Evolutionary conservation across 2,888 invertebrate species (phyloP).

Genomic region (Arrhopalites spinosus): DNA sequence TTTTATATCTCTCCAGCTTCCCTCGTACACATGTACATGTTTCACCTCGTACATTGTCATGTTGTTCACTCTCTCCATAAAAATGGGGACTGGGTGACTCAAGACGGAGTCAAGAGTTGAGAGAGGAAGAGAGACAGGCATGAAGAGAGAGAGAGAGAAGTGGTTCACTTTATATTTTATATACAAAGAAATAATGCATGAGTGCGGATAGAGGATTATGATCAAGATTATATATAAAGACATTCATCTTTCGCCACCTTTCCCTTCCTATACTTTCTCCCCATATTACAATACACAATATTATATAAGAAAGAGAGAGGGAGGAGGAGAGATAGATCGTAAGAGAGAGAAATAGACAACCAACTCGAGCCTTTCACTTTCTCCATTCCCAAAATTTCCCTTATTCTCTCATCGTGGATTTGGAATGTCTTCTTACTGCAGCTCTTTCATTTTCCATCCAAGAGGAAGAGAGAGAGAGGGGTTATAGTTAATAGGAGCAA

Average conservation of each 20-base stretch:
- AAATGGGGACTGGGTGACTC: background rate
- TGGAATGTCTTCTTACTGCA: background rate
- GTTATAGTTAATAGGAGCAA: background rate
- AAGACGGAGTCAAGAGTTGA: background rate
- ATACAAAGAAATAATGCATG: slow-evolving; percentile 21
- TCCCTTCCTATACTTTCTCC: background rate
- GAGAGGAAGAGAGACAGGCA: background rate
- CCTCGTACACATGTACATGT: too few relatives aligned
- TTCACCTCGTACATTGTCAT: too few relatives aligned
- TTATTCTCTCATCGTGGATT: background rate
- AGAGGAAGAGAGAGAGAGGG: background rate
- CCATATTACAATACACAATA: background rate
- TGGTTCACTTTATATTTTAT: background rate
- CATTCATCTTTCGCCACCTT: slow-evolving; percentile 22
- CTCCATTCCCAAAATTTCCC: background rate
- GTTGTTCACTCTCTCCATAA: too few relatives aligned
- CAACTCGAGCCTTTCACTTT: background rate
- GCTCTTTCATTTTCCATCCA: too few relatives aligned
- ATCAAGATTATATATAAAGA: slow-evolving; percentile 29
- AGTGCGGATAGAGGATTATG: slow-evolving; percentile 28
- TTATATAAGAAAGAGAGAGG: background rate
- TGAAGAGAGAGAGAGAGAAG: background rate
- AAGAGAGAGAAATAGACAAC: background rate
- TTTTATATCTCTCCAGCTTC: background rate
- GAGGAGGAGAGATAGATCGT: background rate